phyloP scores from a whole-genome alignment of 2,797 vertebrate species.

The Sarcoramphus papa region DNA sequence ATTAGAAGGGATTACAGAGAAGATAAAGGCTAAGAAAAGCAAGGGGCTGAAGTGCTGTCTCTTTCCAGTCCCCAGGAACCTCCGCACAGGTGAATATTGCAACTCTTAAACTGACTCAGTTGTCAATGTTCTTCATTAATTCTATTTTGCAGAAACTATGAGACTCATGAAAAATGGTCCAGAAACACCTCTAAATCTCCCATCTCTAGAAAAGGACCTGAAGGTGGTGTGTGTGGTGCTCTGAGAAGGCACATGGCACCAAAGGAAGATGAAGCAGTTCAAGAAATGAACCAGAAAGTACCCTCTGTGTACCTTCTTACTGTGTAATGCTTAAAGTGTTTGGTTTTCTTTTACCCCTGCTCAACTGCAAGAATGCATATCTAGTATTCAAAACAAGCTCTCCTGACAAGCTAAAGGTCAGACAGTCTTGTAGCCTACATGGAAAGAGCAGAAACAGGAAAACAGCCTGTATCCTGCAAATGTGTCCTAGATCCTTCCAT shows the following conservation, averaged over 20 bases:
- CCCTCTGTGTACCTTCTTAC: neutral
- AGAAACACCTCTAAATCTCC: neutral
- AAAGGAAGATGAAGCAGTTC: neutral
- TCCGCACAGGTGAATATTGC: neutral
- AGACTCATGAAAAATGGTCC: neutral
- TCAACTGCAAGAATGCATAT: neutral
- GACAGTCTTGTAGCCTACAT: neutral
- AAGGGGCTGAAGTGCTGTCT: neutral
- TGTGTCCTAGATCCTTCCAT: neutral
- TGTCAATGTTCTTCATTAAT: neutral
- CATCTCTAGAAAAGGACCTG: neutral
- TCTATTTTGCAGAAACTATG: neutral
- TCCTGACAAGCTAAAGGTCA: neutral
- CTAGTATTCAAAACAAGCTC: neutral
- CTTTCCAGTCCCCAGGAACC: neutral
- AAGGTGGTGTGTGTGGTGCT: neutral
- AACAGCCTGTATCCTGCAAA: neutral
- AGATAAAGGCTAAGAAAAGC: neutral
- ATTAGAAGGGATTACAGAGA: neutral
- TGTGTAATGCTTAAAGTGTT: neutral
- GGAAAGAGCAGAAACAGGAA: neutral
- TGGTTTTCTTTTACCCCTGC: neutral
- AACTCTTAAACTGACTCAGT: neutral
- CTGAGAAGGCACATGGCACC: neutral
- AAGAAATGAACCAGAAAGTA: neutral